These are phyloP conservation scores for Helicoverpa armigera DNA, from an alignment of 1,140 invertebrate species.

Conservation along the genomic window DNA sequence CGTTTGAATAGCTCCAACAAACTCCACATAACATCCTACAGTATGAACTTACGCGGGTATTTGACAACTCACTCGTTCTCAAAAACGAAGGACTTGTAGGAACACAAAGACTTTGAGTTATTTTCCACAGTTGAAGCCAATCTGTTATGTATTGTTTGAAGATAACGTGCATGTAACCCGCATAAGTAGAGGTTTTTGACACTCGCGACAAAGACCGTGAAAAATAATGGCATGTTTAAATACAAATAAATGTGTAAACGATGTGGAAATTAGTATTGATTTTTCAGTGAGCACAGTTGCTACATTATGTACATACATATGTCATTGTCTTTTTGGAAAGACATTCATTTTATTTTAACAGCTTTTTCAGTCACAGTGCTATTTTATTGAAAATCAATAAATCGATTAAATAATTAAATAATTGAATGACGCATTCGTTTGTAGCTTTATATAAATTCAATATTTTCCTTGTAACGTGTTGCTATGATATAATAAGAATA, in stretches of 20 bases:
- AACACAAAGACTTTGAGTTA: constrained; percentile 20
- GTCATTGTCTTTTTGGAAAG: background rate
- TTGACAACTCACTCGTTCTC: background rate
- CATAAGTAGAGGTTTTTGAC: constrained; percentile 71
- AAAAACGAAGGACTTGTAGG: constrained; percentile 12
- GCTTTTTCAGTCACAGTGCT: background rate
- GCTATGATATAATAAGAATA: background rate
- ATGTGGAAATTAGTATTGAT: constrained; percentile 35
- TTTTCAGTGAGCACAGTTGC: constrained; percentile 24
- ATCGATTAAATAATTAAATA: background rate
- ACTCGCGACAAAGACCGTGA: constrained; percentile 53
- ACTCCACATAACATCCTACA: constrained; percentile 45
- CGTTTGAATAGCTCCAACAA: constrained; percentile 57
- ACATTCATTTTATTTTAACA: background rate
- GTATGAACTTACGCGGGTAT: background rate
- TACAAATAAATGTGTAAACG: constrained; percentile 29
- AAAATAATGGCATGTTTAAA: constrained; percentile 46
- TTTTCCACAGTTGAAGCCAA: constrained; percentile 37
- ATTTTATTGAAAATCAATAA: background rate
- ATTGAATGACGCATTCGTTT: background rate
- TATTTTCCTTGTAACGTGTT: background rate
- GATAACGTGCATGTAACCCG: constrained; percentile 63
- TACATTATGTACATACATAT: constrained; percentile 22
- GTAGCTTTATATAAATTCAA: background rate
- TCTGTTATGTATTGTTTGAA: constrained; percentile 45